phyloP scores from a whole-genome alignment of 23 tunicate genomes.

The Aplidium turbinatum region DNA sequence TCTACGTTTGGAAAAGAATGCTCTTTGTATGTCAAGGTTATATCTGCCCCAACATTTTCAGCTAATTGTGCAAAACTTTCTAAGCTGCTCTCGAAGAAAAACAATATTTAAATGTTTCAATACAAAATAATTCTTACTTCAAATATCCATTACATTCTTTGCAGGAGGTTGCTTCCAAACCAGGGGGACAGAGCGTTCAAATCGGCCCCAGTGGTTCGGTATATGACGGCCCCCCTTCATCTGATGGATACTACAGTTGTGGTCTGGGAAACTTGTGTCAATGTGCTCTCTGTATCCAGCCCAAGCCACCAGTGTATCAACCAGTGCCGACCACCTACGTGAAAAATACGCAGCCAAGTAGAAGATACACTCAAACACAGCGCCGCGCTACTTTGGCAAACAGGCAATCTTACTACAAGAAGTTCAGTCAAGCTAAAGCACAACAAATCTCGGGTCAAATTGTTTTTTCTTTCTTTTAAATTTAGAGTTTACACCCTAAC shows the following conservation, averaged over 20 bases:
- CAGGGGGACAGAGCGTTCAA: slow-evolving; percentile 26
- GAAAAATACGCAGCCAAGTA: neutral
- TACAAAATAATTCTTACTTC: too few species aligned
- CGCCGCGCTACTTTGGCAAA: slow-evolving; percentile 29
- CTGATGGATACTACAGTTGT: slow-evolving; percentile 57
- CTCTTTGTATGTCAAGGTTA: neutral
- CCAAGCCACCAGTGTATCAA: slow-evolving; percentile 31
- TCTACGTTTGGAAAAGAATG: too few species aligned
- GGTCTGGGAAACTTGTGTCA: slow-evolving; percentile 62
- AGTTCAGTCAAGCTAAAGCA: slow-evolving; percentile 53
- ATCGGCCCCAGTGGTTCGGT: slow-evolving; percentile 25
- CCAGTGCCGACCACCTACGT: slow-evolving; percentile 30
- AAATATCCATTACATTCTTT: too few species aligned
- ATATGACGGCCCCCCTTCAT: slow-evolving; percentile 40
- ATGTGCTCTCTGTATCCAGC: slow-evolving; percentile 43
- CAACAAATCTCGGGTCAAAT: slow-evolving; percentile 29
- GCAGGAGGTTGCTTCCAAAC: slow-evolving; percentile 43
- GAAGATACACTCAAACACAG: slow-evolving; percentile 6
- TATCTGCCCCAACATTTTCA: slow-evolving; percentile 1
- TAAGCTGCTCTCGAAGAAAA: too few species aligned
- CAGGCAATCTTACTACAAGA: slow-evolving; percentile 33
- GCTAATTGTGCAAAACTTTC: too few species aligned
- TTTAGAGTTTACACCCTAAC: too few species aligned
- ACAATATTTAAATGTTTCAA: too few species aligned
- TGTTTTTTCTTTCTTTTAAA: neutral